phyloP scores from a whole-genome alignment of 2,113 vertebrate species.

The Rana temporaria region DNA sequence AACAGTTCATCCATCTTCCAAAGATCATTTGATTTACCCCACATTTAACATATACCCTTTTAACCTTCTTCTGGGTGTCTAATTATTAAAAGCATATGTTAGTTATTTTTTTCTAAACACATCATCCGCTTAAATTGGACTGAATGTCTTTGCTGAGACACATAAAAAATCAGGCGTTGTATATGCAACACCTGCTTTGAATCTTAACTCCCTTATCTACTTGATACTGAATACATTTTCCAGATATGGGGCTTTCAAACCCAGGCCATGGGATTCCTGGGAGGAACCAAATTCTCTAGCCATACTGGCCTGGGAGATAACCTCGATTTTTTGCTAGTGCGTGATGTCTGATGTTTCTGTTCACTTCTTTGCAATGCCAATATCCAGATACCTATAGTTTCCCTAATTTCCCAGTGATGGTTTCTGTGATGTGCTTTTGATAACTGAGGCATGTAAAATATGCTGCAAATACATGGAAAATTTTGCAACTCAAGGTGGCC shows the following conservation, averaged over 20 bases:
- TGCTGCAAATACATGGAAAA: too few relatives aligned
- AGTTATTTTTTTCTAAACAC: conserved; percentile 10
- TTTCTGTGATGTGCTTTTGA: too few relatives aligned
- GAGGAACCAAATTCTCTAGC: conserved; percentile 8
- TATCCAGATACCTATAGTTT: background rate
- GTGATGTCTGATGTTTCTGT: background rate
- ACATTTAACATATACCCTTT: conserved; percentile 29
- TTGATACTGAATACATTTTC: conserved; percentile 37
- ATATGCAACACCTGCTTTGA: conserved; percentile 52
- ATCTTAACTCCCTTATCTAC: conserved; percentile 52
- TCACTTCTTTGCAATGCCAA: background rate
- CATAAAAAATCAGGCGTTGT: conserved; percentile 31
- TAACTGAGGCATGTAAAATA: too few relatives aligned
- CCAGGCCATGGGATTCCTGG: conserved; percentile 13
- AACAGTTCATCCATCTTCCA: conserved; percentile 14
- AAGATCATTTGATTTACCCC: conserved; percentile 14
- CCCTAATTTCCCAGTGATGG: background rate
- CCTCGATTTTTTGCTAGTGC: background rate
- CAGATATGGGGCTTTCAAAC: conserved; percentile 32
- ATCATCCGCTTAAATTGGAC: conserved; percentile 28
- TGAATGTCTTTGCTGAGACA: conserved; percentile 32
- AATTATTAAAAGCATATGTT: conserved; percentile 38
- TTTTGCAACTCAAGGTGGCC: too few relatives aligned
- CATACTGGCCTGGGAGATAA: background rate
- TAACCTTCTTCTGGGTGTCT: conserved; percentile 23